Conservation (phyloP, 2,113 vertebrate genomes). For the Charina bottae region DNA sequence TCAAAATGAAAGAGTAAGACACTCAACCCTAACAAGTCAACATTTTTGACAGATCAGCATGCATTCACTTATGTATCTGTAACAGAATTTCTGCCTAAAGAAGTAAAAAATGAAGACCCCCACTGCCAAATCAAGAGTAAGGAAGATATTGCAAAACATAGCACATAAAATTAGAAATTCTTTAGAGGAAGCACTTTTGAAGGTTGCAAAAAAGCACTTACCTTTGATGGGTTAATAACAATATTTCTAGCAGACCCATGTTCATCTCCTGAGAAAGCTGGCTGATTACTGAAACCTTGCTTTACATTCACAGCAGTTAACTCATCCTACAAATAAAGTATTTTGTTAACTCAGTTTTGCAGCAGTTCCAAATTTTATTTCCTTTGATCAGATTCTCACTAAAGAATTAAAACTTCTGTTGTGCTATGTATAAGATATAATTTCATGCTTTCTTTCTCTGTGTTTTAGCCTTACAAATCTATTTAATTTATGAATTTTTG, state of each 20-base stretch:
- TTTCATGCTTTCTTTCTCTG: not conserved
- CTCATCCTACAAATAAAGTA: constrained; percentile 73
- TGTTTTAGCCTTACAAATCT: not conserved
- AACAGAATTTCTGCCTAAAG: not conserved
- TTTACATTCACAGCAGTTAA: constrained; percentile 80
- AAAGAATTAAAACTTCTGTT: not conserved
- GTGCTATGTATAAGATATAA: not conserved
- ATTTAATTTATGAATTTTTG: rapidly evolving
- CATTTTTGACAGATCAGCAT: not conserved
- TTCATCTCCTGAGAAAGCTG: constrained; percentile 79
- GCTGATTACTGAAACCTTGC: constrained; percentile 80
- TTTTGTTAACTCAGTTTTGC: constrained; percentile 14
- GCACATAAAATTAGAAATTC: not conserved
- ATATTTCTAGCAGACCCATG: constrained; percentile 78
- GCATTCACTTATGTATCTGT: not conserved
- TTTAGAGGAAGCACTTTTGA: not conserved
- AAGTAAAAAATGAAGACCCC: not conserved
- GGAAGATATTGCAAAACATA: not conserved
- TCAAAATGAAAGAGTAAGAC: not conserved
- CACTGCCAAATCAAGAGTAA: not conserved
- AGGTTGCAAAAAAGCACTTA: constrained; percentile 38
- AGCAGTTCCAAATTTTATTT: not conserved
- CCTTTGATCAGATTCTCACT: not conserved
- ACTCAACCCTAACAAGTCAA: not conserved
- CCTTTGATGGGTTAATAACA: constrained; percentile 80